phyloP scores from a whole-genome alignment of 2,888 invertebrate species.

The Limnephilus marmoratus region DNA sequence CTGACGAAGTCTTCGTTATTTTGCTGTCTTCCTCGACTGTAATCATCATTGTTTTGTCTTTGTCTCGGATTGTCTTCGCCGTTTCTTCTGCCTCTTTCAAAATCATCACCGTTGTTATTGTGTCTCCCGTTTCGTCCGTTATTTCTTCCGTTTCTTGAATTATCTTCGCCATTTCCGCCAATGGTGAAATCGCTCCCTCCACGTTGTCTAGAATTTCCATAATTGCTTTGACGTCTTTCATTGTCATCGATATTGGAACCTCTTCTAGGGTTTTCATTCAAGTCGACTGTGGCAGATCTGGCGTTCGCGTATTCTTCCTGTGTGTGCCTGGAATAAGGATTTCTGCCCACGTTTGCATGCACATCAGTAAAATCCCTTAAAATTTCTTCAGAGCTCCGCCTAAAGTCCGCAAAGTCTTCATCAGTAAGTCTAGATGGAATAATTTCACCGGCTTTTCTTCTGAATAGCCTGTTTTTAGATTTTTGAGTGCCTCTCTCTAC shows the following conservation, averaged over 20 bases:
- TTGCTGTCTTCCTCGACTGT: constrained; percentile 7
- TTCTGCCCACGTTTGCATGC: constrained; percentile 44
- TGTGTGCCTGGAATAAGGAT: constrained; percentile 60
- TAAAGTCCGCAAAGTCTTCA: constrained; percentile 60
- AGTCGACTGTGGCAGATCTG: constrained; percentile 57
- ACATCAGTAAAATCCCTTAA: constrained; percentile 60
- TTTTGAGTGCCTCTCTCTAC: constrained; percentile 35
- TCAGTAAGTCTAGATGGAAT: constrained; percentile 49
- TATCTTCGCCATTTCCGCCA: constrained; percentile 32
- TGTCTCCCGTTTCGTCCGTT: constrained; percentile 41
- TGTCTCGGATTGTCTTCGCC: constrained; percentile 17
- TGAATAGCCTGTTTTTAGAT: constrained; percentile 61
- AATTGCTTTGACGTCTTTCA: constrained; percentile 38
- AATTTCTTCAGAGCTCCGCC: constrained; percentile 63
- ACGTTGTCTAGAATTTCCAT: constrained; percentile 33
- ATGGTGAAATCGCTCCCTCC: background rate
- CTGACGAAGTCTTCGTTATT: constrained; percentile 2
- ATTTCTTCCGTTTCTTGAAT: constrained; percentile 15
- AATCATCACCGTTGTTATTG: constrained; percentile 45
- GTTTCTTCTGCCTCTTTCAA: constrained; percentile 24
- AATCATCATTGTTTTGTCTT: background rate
- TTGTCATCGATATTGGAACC: background rate
- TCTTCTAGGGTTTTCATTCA: constrained; percentile 45
- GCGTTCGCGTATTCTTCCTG: constrained; percentile 63
- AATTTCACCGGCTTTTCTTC: constrained; percentile 64